These are phyloP conservation scores for Aquatica leii DNA, from an alignment of 2,888 invertebrate genomes.

Conservation along the genomic window DNA sequence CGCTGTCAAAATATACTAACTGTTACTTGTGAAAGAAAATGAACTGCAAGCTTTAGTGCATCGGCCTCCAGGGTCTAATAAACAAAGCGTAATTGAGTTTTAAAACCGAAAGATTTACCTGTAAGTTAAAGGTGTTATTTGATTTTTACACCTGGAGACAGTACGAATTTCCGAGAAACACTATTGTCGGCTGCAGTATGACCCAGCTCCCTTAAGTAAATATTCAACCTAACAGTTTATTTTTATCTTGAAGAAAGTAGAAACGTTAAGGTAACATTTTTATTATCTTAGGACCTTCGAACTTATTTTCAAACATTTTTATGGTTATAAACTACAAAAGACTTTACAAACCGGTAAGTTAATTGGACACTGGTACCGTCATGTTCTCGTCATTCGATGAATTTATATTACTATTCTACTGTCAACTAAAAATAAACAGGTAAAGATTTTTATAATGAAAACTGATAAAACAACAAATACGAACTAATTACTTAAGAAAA, in stretches of 20 bases:
- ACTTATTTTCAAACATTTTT: slow-evolving; percentile 27
- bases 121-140: slow-evolving; percentile 40
- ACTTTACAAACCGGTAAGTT: slow-evolving; percentile 20
- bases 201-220: slow-evolving; percentile 27
- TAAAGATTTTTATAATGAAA: neutral
- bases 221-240: slow-evolving; percentile 20
- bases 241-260: slow-evolving; percentile 22
- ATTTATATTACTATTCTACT: neutral
- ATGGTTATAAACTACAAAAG: slow-evolving; percentile 29
- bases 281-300: slow-evolving; percentile 29
- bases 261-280: slow-evolving; percentile 32
- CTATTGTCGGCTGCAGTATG: slow-evolving; percentile 34
- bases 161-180: slow-evolving; percentile 32
- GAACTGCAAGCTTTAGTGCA: slow-evolving; percentile 18
- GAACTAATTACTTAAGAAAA: too few species aligned
- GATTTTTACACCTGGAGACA: slow-evolving; percentile 43
- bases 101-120: slow-evolving; percentile 39
- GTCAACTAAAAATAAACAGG: neutral
- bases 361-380: slow-evolving; percentile 11
- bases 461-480: too few species aligned
- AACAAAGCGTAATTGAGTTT: slow-evolving; percentile 38
- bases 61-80: slow-evolving; percentile 28
- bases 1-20: slow-evolving; percentile 21
- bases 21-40: slow-evolving; percentile 16
- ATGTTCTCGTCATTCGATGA: slow-evolving; percentile 1